These are phyloP conservation scores for Pocillopora grandis DNA, from an alignment of 92 coral and sea anemone genomes.

Conservation along the genomic window DNA sequence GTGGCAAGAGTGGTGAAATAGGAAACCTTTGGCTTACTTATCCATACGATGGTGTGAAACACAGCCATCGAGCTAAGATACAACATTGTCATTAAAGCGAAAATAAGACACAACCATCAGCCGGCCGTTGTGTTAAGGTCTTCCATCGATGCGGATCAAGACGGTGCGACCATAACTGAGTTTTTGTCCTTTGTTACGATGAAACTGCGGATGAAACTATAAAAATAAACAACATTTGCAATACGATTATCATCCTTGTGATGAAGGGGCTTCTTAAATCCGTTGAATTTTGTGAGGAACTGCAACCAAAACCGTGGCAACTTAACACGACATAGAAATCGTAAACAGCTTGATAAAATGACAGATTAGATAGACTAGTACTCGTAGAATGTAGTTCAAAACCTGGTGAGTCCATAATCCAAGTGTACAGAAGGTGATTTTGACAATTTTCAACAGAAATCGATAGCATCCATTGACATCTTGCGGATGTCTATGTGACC, in stretches of 20 bases:
- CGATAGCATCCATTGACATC: background rate
- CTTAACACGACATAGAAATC: constrained; percentile 60
- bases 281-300: background rate
- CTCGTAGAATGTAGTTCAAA: too few relatives aligned
- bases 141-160: constrained; percentile 35
- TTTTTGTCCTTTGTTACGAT: constrained; percentile 31
- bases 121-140: constrained; percentile 47
- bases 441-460: constrained; percentile 12
- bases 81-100: constrained; percentile 25
- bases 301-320: background rate
- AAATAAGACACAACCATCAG: constrained; percentile 36
- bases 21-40: constrained; percentile 47
- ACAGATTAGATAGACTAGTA: too few relatives aligned
- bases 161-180: constrained; percentile 50
- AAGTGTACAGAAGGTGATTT: constrained; percentile 38
- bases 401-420: constrained; percentile 63
- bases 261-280: constrained; percentile 1
- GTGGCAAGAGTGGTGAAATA: constrained; percentile 50
- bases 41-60: constrained; percentile 62
- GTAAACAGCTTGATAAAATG: constrained; percentile 5
- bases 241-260: constrained; percentile 49
- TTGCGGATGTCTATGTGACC: constrained; percentile 17
- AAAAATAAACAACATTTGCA: constrained; percentile 53
- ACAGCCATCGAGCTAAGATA: constrained; percentile 59
- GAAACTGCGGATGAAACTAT: constrained; percentile 59